Evolutionary conservation across 2,797 vertebrate species (phyloP).

Genomic region (Poecile montanus): DNA sequence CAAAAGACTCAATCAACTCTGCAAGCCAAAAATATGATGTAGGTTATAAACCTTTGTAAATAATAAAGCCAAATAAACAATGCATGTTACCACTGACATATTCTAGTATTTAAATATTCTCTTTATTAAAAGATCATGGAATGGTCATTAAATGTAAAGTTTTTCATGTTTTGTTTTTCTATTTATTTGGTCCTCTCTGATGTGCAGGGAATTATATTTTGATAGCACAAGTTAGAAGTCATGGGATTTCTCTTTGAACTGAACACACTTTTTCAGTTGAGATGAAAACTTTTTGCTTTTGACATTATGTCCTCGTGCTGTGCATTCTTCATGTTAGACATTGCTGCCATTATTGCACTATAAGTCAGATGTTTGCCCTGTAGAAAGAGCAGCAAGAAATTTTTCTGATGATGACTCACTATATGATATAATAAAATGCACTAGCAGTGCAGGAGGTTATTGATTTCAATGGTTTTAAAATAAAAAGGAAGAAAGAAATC

Average conservation of each 20-base stretch:
- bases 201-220: not conserved
- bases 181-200: not conserved
- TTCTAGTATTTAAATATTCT: not conserved
- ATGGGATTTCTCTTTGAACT: not conserved
- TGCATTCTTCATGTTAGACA: not conserved
- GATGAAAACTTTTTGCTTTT: not conserved
- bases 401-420: not conserved
- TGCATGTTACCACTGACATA: not conserved
- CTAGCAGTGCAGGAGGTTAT: not conserved
- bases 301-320: not conserved
- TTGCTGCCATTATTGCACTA: not conserved
- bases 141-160: not conserved
- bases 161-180: fast-evolving
- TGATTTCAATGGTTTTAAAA: not conserved
- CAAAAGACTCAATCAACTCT: not conserved
- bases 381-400: not conserved
- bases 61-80: not conserved
- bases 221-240: not conserved
- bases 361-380: not conserved
- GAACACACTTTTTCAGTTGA: not conserved
- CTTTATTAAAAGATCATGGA: not conserved
- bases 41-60: not conserved
- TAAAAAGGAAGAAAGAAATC: not conserved
- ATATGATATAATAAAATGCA: not conserved
- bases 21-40: not conserved